Conservation (phyloP, 2,888 invertebrate species). For the Drosophila tanythrix region DNA sequence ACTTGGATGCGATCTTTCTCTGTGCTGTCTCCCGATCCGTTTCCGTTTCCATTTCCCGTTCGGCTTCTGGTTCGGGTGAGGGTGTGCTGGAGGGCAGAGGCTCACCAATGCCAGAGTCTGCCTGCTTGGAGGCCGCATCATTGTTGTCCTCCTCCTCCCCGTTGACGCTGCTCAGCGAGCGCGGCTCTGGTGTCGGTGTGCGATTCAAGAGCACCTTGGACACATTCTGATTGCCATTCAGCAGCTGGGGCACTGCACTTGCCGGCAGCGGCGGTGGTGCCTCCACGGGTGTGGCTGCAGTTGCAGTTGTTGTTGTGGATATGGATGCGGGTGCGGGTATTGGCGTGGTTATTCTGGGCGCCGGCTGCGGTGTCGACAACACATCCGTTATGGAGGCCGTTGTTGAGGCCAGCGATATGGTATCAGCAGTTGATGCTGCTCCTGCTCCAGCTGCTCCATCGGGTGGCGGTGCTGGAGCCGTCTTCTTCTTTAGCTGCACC, state of each 20-base stretch:
- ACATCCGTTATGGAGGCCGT: slow-evolving; percentile 58
- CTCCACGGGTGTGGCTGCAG: neutral
- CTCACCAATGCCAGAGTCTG: slow-evolving; percentile 83
- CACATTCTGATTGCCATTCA: slow-evolving; percentile 63
- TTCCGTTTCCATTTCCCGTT: slow-evolving; percentile 2
- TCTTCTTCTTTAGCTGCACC: slow-evolving; percentile 75
- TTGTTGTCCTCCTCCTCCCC: slow-evolving; percentile 66
- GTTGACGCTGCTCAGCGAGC: slow-evolving; percentile 64
- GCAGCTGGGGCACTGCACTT: slow-evolving; percentile 26
- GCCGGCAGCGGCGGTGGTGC: slow-evolving; percentile 35
- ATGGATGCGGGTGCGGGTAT: neutral
- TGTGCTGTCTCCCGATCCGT: neutral
- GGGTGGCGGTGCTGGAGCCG: slow-evolving; percentile 82
- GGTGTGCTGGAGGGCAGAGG: slow-evolving; percentile 60
- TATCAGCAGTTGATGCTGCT: slow-evolving; percentile 46
- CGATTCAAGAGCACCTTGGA: slow-evolving; percentile 83
- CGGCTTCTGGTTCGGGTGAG: slow-evolving; percentile 59
- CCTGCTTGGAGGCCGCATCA: slow-evolving; percentile 81
- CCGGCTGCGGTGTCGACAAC: slow-evolving; percentile 70
- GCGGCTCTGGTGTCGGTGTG: slow-evolving; percentile 82
- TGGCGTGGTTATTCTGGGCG: slow-evolving; percentile 69
- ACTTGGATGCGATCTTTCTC: neutral
- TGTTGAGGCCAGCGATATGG: slow-evolving; percentile 69
- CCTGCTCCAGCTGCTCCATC: slow-evolving; percentile 14
- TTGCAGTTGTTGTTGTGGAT: neutral